Percentiles rank a stretch among this genome's conserved stretches.
Conservation (phyloP, 2,888 invertebrate genomes). For the Apoda limacodes region DNA sequence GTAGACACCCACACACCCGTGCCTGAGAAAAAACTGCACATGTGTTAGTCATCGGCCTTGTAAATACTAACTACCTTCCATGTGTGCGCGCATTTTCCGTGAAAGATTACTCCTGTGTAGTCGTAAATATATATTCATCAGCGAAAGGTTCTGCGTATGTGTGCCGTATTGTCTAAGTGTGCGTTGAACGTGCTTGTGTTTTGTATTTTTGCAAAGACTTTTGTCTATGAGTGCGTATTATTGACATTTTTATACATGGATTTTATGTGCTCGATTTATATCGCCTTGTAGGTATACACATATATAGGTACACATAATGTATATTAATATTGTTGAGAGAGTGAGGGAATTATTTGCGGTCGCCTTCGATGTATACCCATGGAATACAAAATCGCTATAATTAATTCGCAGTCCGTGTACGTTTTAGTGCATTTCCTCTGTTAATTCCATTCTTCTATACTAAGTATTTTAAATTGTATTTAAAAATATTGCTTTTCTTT, state of each 20-base stretch:
- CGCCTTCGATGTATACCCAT: conserved; percentile 48
- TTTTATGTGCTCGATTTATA: conserved; percentile 58
- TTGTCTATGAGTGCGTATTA: conserved; percentile 39
- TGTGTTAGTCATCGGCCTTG: neutral
- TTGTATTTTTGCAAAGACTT: conserved; percentile 26
- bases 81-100: conserved; percentile 36
- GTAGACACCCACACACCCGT: conserved; percentile 23
- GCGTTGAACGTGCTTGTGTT: conserved; percentile 23
- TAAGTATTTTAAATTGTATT: no score
- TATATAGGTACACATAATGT: conserved; percentile 8
- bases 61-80: no score
- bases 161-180: conserved; percentile 26
- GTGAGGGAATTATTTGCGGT: conserved; percentile 49
- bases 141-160: conserved; percentile 34
- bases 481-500: no score
- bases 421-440: no score
- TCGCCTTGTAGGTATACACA: conserved; percentile 34
- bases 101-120: conserved; percentile 56
- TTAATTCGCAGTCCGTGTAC: no score
- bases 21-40: conserved; percentile 28
- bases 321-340: conserved; percentile 19
- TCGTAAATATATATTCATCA: conserved; percentile 42
- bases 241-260: conserved; percentile 69
- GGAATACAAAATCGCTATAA: conserved; percentile 56
- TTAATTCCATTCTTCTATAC: no score